phyloP scores from a whole-genome alignment of 2,888 invertebrate genomes.

The Metacarcinus magister region DNA sequence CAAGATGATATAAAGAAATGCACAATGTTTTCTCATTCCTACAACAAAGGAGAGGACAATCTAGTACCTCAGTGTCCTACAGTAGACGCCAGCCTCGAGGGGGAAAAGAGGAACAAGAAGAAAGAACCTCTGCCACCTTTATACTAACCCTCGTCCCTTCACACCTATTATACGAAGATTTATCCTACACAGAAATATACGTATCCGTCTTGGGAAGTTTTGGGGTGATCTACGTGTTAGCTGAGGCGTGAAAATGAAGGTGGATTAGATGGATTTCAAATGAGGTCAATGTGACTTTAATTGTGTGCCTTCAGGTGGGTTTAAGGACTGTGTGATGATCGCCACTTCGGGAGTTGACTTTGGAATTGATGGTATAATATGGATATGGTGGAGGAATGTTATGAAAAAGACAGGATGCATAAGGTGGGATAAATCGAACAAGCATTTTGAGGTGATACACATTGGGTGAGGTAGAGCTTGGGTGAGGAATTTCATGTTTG shows the following conservation, averaged over 20 bases:
- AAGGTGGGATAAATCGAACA: too few species aligned
- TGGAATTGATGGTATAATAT: too few species aligned
- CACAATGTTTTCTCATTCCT: not conserved
- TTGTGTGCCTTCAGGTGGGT: not conserved
- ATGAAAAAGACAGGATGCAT: too few species aligned
- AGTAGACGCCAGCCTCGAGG: not conserved
- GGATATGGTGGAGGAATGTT: too few species aligned
- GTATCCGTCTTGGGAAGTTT: not conserved
- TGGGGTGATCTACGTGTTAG: not conserved
- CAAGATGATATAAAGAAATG: not conserved
- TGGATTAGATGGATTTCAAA: not conserved
- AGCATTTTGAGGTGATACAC: not conserved
- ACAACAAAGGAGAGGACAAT: not conserved
- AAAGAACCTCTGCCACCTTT: not conserved
- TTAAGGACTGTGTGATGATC: not conserved
- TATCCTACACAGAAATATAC: not conserved
- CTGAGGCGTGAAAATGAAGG: not conserved
- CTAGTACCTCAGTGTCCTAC: constrained; percentile 1
- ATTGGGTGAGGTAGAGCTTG: not conserved
- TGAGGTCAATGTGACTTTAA: too few species aligned
- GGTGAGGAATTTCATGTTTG: not conserved
- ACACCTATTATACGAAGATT: not conserved
- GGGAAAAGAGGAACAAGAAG: not conserved
- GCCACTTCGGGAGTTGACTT: too few species aligned
- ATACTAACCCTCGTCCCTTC: not conserved